phyloP scores from a whole-genome alignment of 2,888 invertebrate genomes.

The Parnassius mnemosyne region DNA sequence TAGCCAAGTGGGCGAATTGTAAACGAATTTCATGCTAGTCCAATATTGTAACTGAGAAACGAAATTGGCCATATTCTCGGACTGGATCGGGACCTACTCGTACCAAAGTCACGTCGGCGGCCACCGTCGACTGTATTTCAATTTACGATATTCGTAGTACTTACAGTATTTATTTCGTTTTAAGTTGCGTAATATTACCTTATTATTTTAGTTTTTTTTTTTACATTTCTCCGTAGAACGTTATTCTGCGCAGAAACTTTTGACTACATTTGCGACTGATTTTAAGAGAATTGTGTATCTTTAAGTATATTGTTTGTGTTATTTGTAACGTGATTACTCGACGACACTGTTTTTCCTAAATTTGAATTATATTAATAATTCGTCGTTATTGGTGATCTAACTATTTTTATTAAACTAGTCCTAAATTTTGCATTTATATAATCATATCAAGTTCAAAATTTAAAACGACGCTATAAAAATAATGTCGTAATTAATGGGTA shows the following conservation, averaged over 20 bases:
- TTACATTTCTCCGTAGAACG: conserved; percentile 31
- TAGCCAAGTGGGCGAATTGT: conserved; percentile 39
- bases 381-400: not conserved
- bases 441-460: conserved; percentile 11
- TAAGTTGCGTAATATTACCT: conserved; percentile 56
- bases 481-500: no score
- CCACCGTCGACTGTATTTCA: conserved; percentile 29
- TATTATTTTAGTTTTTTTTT: conserved; percentile 34
- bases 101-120: conserved; percentile 68
- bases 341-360: not conserved
- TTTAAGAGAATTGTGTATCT: conserved; percentile 34
- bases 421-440: conserved; percentile 19
- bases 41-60: conserved; percentile 70
- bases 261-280: conserved; percentile 60
- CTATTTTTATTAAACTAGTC: conserved; percentile 19
- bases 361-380: not conserved
- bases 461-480: not conserved
- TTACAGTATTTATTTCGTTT: conserved; percentile 79
- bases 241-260: conserved; percentile 32
- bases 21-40: conserved; percentile 79
- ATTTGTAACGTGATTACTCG: conserved; percentile 9
- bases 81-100: conserved; percentile 54
- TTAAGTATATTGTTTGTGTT: conserved; percentile 12
- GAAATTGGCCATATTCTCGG: conserved; percentile 71
- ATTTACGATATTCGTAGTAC: conserved; percentile 58